Base-by-base conservation (phyloP, 2,113 vertebrate species). In the Lampris incognitus region DNA sequence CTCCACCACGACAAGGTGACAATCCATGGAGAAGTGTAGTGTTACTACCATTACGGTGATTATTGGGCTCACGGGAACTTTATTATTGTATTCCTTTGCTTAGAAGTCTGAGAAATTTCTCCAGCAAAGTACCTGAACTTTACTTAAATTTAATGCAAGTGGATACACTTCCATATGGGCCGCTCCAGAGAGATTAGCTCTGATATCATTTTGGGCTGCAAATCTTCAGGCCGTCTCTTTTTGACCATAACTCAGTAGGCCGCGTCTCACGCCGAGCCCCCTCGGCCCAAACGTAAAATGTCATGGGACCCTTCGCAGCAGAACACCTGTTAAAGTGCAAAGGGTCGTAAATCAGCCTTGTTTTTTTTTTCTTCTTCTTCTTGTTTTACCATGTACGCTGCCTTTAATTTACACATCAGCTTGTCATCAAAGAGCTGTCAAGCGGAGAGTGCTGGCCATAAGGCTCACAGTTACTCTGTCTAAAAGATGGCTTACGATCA, bases 381-480 rank as follows among this genome's bases (percentile, higher is more conserved):
- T 13, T 8, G 5, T 52, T 52, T 11, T 9, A 52, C 56, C 37
- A 24, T 61, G 40, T 49, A 0, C 2, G 8, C 56, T 57, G 69
- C 71, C 59, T 57, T 68, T 54, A 10, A 62, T 69, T 39, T 61
- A 11, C 48, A 9, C 3, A 64, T 51, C 9, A 0, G 50, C 79
- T 68, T 69, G 2, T 82, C 63, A 74, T 40, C 38, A n/a, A 57
- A 54, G 6, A 2, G 52, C 42, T 66, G 63, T 76, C 72, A 83
- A 74, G 73, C 67, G 64, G 6, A 52, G 44, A 0, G 40, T 10
- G 48, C 41, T 13, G 51, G 3, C 37, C 11, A 40, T 8, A 1
- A 44, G 9, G 60, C 10, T 24, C 24, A 49, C 41, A 36, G 51
- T 50, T 55, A 52, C 9, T 75, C 58, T 54, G 37, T 8, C 38